A percentile compares a stretch with the other conserved stretches of the same genome.
Conservation (phyloP, 1,140 invertebrate genomes). For the Epicauta chinensis region DNA sequence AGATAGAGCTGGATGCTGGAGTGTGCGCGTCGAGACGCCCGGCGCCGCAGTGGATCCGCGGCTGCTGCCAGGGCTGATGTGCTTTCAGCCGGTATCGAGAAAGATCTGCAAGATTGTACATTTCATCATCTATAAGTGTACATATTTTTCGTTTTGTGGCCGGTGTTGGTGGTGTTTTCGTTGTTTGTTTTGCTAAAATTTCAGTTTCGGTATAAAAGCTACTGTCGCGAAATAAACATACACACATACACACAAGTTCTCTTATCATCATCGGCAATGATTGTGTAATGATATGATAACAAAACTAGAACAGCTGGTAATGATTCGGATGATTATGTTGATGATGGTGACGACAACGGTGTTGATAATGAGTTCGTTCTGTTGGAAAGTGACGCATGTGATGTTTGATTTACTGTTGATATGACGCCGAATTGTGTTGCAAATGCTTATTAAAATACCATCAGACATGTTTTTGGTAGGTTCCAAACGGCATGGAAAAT, state of each 20-base stretch:
- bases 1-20: slow-evolving; percentile 36
- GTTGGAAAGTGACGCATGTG: too few species aligned
- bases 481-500: not conserved
- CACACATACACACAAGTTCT: too few species aligned
- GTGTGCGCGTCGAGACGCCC: slow-evolving; percentile 34
- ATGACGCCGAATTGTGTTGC: slow-evolving; percentile 10
- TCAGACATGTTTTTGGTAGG: slow-evolving; percentile 10
- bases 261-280: too few species aligned
- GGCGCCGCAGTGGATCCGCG: slow-evolving; percentile 30
- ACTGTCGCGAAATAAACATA: too few species aligned
- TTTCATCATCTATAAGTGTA: not conserved
- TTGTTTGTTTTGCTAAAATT: slow-evolving; percentile 1
- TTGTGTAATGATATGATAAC: too few species aligned
- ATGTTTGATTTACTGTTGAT: not conserved
- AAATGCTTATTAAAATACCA: not conserved
- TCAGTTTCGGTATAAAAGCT: not conserved
- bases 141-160: not conserved
- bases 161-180: not conserved
- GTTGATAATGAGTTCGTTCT: too few species aligned
- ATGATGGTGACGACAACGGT: too few species aligned
- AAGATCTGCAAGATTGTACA: slow-evolving; percentile 24
- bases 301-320: too few species aligned
- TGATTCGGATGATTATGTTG: too few species aligned
- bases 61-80: slow-evolving; percentile 29
- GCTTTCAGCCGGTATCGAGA: slow-evolving; percentile 16